Evolutionary conservation across 1,140 invertebrate genomes (phyloP).

Genomic region (Drosophila hydei): DNA sequence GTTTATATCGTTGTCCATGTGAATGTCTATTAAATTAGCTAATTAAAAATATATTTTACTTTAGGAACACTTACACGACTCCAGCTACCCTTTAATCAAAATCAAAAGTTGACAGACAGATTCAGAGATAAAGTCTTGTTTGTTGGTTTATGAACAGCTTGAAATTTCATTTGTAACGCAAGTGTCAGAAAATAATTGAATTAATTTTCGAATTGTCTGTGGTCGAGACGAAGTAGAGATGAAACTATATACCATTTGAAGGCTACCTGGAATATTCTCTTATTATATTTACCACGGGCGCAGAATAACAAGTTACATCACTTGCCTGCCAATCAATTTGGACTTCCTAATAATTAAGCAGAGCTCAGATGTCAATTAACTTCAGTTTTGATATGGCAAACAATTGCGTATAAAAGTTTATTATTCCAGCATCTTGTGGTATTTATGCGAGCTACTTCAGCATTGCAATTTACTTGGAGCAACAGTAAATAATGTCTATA

Average conservation of each 20-base stretch:
- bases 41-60: no score
- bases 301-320: not conserved
- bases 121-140: not conserved
- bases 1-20: no score
- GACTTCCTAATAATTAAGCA: slow-evolving; percentile 12
- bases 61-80: no score
- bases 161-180: not conserved
- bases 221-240: not conserved
- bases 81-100: no score
- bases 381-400: slow-evolving; percentile 9
- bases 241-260: not conserved
- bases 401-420: slow-evolving; percentile 8
- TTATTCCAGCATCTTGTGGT: not conserved
- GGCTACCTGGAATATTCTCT: not conserved
- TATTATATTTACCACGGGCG: not conserved
- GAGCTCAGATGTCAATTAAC: slow-evolving; percentile 9
- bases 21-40: no score
- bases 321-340: slow-evolving; percentile 6
- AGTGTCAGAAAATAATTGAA: not conserved
- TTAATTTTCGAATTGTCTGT: not conserved
- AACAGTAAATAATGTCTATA: slow-evolving; percentile 42
- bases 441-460: slow-evolving; percentile 7
- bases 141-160: not conserved
- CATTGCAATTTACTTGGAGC: slow-evolving; percentile 26
- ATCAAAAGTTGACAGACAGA: not conserved